Base-by-base conservation (phyloP, 2,113 vertebrate species). In the Hippotragus niger region DNA sequence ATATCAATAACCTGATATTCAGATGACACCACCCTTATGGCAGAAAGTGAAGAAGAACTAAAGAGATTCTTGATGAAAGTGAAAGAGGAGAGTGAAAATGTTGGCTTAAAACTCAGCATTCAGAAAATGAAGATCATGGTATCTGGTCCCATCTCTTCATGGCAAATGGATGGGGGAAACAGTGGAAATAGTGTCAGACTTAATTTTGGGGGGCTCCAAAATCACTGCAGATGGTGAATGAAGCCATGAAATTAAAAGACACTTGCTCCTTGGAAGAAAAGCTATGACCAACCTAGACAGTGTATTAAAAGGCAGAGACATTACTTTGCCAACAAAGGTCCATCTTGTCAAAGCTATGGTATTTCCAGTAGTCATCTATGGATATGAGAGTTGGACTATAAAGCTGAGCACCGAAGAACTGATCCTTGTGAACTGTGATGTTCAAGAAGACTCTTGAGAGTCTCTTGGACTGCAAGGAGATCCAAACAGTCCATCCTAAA, bases 361-460 rank as follows among this genome's bases (percentile, higher is more conserved):
- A 36, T 36, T 40, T 36, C 67, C 33, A 40, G n/a, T 36, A 71
- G 67, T 40, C 67, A 40, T 71, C 1, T 40, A 12, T 40, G n/a
- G 67, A 12, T 36, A 11, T 71, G n/a, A 36, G 19, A 23, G n/a
- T 71, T 23, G 64, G 64, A 71, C 17, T 71, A 36, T 71, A 71
- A 67, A 71, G 5, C n/a, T 40, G 67, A 12, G 67, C 0, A 0
- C 67, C 0, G 5, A 71, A 71, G 67, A 40, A 71, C 3, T 71
- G 67, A 40, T 71, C 10, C 10, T 12, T 71, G 36, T 71, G 19
- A 40, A 71, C n/a, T 40, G 67, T 71, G n/a, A 21, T 71, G n/a
- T 3, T 71, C 10, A 40, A 71, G 19, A 71, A 71, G 19, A 23
- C 67, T 71, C n/a, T 71, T 71, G 67, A 71, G 16, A 12, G 2